Evolutionary conservation across 2,113 vertebrate genomes (phyloP), one percentile per base, ranked within the genome.

Genomic region (Pangasianodon gigas): DNA sequence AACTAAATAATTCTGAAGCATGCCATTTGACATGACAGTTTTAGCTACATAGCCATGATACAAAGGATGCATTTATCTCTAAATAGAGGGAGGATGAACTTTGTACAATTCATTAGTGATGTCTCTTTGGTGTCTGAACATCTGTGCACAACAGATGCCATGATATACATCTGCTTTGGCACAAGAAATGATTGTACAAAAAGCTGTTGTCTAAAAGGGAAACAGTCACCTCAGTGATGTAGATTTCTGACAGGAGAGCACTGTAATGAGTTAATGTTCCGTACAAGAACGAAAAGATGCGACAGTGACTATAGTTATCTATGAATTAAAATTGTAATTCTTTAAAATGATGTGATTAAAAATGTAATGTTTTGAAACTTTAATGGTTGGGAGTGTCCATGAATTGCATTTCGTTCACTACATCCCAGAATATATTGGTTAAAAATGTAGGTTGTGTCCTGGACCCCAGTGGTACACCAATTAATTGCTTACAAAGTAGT

Each of bases 71-170:
- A 3, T 41, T 84, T 48, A 75, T 89, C 32, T 16, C 24, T 44
- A 84, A 88, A 56, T 48, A 14, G 54, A 84, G 2, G 29, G 26
- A 54, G 26, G 71, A 51, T 6, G 18, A 75, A 44, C 88, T 85
- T 60, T 77, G 52, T 89, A 44, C 16, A 41, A 44, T 51, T 85
- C 69, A 48, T 75, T 58, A 58, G 51, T 19, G 10, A 60, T 9
- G 67, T 75, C 65, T 51, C 51, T 74, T 48, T 84, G 88, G 56
- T 74, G n/a, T 60, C 46, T 80, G 60, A 80, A 86, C 74, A 89
- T 80, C 67, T 87, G 80, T 18, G 58, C 41, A 29, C 14, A 88
- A 54, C 85, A 84, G 80, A 90, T 52, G 56, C 26, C 62, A 77
- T 85, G 80, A 51, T 88, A 32, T 29, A 71, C 41, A 41, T 29